phyloP scores from a whole-genome alignment of 2,888 invertebrate species.

The Drosophila pseudotakahashii region DNA sequence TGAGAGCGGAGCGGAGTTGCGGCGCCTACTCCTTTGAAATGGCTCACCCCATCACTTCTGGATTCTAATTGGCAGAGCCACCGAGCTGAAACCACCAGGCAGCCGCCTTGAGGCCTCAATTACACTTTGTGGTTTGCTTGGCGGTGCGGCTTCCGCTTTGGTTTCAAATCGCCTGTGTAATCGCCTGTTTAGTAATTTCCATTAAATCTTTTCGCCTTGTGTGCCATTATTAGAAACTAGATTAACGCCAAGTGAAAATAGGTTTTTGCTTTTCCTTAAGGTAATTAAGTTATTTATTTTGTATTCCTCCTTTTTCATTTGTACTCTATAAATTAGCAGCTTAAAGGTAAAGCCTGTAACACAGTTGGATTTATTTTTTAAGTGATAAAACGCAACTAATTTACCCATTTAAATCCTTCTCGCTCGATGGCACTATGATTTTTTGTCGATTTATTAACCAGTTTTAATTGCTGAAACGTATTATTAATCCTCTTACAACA shows the following conservation, averaged over 20 bases:
- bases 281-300: neutral
- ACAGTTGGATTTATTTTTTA: neutral
- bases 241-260: neutral
- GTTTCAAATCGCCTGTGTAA: conserved; percentile 4
- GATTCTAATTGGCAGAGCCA: conserved; percentile 50
- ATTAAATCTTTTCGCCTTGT: conserved; percentile 44
- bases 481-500: conserved; percentile 24
- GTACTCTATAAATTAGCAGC: neutral
- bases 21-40: conserved; percentile 15
- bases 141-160: neutral
- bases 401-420: neutral
- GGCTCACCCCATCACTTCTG: conserved; percentile 5
- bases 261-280: no score
- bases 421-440: conserved; percentile 4
- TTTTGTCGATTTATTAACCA: conserved; percentile 1
- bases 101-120: conserved; percentile 48
- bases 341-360: neutral
- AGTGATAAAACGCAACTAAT: neutral
- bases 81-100: conserved; percentile 27
- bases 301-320: neutral
- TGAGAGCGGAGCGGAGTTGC: neutral
- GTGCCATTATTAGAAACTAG: conserved; percentile 29
- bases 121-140: conserved; percentile 29
- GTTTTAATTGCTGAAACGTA: conserved; percentile 8
- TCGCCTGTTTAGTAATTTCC: neutral